Evolutionary conservation across 2,113 vertebrate genomes (phyloP), one percentile per base, ranked within the genome.

Genomic region (Micronycteris hirsuta): DNA sequence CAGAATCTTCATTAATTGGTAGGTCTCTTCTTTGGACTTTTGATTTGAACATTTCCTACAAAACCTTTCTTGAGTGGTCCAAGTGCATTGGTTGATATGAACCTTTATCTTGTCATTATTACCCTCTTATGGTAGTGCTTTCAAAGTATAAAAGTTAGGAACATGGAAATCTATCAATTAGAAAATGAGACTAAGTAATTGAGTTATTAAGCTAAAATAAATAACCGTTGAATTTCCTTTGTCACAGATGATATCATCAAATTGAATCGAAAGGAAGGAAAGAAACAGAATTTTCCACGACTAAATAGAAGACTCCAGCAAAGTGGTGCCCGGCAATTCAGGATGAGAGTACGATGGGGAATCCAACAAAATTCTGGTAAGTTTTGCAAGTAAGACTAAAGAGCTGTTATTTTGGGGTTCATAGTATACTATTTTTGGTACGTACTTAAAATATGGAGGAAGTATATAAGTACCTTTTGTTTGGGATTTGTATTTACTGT

Each of bases 241-340:
- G 8, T 96, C n/a, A 43, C 97, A 99, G 99, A 99, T 98, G 99
- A 99, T 97, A 99, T 99, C 73, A 99, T 99, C 97, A 99, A 99
- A 88, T 93, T 99, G 97, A 99, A 99, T 97, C 99, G 98, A 98
- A 99, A 98, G 96, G 99, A 99, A 97, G 99, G 99, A 91, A 98
- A 99, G 95, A 98, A 98, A 31, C 98, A 98, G 86, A 99, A 98
- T 97, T 97, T 98, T 86, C 98, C 98, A 4, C 98, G 98, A 81
- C 96, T 98, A 87, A 99, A 98, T 92, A 99, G 99, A 96, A 98
- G 96, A 26, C 97, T 99, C 70, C 97, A 97, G 28, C 99, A 99
- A 93, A 99, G 97, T 88, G 98, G 97, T 95, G 54, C 97, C 63
- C 98, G 93, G 1, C 98, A 98, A 86, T 98, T 98, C 96, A 98